Evolutionary conservation across 2,113 vertebrate species (phyloP), one percentile per base, ranked within the genome.

Genomic region (Anhinga rufa): DNA sequence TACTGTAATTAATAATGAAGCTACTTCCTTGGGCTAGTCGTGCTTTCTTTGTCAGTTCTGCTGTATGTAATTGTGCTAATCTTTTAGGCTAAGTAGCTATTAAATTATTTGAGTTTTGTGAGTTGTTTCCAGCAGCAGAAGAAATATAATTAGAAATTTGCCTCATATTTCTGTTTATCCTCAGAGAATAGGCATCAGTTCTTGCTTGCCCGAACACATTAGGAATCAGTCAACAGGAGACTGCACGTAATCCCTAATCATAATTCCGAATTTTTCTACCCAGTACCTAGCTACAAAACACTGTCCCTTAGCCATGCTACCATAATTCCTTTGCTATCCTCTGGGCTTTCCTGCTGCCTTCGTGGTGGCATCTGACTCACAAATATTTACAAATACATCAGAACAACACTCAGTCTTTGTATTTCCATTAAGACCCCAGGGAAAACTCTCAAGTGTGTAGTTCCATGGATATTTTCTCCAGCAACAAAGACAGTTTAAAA

Each of bases 1-100:
- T 95, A 85, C 66, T 57, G 54, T 89, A 89, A 94, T 95, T 97
- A 92, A 94, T 95, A 94, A 84, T 80, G 89, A 95, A 92, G 82
- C 70, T 85, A 18, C 36, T 87, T 97, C 93, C 95, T 96, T 93
- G 80, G 88, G 80, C 90, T 90, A 78, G 68, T 68, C 1, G 0
- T 81, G 57, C 48, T 76, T 92, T 82, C 82, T 91, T 64, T 89
- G 77, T 89, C 92, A 94, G 57, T 84, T 92, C 69, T 71, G 57
- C 52, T 89, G 40, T 64, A 57, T 83, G 57, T 82, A 88, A 78
- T 49, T 65, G 28, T n/a, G 69, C 10, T 92, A 86, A 90, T 88
- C 69, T 96, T 88, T 88, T 68, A 78, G 48, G 28, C 68, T 92
- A 81, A 88, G 65, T 29, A 94, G 72, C 52, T 92, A 69, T 90